Conservation (phyloP, 2,888 invertebrate species). For the Escarpia spicata region DNA sequence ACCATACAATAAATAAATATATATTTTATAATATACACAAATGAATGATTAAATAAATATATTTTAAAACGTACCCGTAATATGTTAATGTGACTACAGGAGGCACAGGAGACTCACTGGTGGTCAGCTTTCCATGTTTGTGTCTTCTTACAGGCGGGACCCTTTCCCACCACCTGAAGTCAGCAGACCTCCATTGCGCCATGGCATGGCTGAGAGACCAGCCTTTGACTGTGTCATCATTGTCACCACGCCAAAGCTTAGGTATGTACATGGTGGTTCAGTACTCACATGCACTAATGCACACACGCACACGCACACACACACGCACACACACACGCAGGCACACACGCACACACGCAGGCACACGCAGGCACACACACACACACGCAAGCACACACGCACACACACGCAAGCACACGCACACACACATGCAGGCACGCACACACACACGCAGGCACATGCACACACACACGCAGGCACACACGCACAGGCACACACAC, state of each 20-base stretch:
- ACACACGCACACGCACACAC: neutral
- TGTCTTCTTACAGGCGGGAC: constrained; percentile 16
- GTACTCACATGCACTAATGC: neutral
- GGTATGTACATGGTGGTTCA: neutral
- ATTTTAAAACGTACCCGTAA: no score
- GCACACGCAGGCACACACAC: no score
- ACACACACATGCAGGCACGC: neutral
- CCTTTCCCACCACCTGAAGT: neutral
- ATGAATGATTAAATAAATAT: no score
- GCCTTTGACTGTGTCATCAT: constrained; percentile 16
- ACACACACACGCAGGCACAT: neutral
- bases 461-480: neutral
- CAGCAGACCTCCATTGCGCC: neutral
- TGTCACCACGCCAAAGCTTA: neutral
- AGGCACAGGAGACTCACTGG: no score
- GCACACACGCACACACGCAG: neutral
- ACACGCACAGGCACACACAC: neutral
- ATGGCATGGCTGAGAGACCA: neutral
- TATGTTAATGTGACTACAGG: neutral
- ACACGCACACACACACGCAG: neutral
- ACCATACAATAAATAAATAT: no score
- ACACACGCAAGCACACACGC: neutral
- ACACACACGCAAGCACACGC: no score
- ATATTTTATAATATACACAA: no score
- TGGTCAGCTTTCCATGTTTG: neutral